Base-by-base conservation (phyloP, 2,888 invertebrate species). In the Caenorhabditis sp. region DNA sequence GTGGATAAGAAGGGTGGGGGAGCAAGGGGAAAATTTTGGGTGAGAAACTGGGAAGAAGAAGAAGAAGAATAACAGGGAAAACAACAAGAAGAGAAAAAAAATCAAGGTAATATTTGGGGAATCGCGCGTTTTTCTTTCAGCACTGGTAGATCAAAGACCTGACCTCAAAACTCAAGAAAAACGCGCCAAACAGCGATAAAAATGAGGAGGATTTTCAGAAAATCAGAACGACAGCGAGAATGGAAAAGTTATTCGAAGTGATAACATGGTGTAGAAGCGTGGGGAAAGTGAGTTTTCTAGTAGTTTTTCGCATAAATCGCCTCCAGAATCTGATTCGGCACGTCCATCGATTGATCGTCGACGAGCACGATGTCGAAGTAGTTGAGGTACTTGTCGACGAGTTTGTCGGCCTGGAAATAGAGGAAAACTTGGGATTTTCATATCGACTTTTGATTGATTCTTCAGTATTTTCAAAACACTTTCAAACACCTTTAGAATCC, bases 281-380 rank as follows among this genome's bases (percentile, higher is more conserved):
- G 22, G 44, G 28, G n/a, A 28, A n/a, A 47, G 12, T 4, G 19
- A 49, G 35, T 14, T n/a, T 22, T 51, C 59, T 22, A 72, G 26
- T 72, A 26, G 14, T 35, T 28, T 61, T 74, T 80, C 3, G 69
- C 41, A 59, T 76, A 82, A 19, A 83, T 80, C 8, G 75, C 56
- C 49, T 75, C 75, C 10, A 83, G 75, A 66, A 83, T 83, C 24
- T 56, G 70, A 80, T 84, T 83, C 0, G 90, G 90, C 5, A 90
- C 75, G 38, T 90, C 85, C 87, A 90, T 87, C 0, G 96, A 95
- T 92, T 96, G 96, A 92, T 98, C 97, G 91, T 96, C 95, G 28
- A 96, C 94, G 38, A 97, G 93, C 0, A 98, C 97, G 85, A 98
- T 95, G 93, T 98, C 97, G 92, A 96, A 98, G 35, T 79, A 81